Conservation (phyloP, 2,888 invertebrate genomes). For the Yponomeuta sedellus region DNA sequence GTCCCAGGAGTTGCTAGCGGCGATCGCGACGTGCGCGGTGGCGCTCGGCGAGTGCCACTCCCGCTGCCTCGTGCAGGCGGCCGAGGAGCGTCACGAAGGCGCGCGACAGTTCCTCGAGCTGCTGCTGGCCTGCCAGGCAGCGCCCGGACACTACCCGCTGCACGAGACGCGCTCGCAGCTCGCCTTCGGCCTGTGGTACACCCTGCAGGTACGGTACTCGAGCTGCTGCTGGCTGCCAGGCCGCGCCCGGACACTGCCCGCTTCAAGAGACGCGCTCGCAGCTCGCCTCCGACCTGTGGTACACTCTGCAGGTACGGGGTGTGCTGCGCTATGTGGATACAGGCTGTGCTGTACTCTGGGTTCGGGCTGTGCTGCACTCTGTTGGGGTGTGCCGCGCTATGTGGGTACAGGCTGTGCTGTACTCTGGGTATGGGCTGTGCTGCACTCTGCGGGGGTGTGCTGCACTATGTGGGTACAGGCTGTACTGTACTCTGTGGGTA, state of each 20-base stretch:
- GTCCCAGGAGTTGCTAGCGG: slow-evolving; percentile 80
- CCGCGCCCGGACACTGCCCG: slow-evolving; percentile 88
- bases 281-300: slow-evolving; percentile 94
- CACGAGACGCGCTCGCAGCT: slow-evolving; percentile 92
- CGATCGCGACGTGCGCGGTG: slow-evolving; percentile 81
- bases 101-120: slow-evolving; percentile 79
- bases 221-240: slow-evolving; percentile 85
- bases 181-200: slow-evolving; percentile 94
- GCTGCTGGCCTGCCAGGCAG: slow-evolving; percentile 86
- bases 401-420: no score
- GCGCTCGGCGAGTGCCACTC: slow-evolving; percentile 85
- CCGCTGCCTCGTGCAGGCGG: slow-evolving; percentile 51
- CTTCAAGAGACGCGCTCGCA: slow-evolving; percentile 91
- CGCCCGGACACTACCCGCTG: slow-evolving; percentile 88
- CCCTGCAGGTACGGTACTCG: slow-evolving; percentile 84
- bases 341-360: slow-evolving; percentile 30
- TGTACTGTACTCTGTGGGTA: no score
- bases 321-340: slow-evolving; percentile 35
- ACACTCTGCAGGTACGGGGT: slow-evolving; percentile 49
- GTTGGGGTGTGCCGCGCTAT: slow-evolving; percentile 29
- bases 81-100: slow-evolving; percentile 32
- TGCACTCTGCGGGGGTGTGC: no score
- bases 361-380: slow-evolving; percentile 24
- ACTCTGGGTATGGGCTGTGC: no score
- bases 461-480: no score